phyloP scores from a whole-genome alignment of 2,113 vertebrate genomes.

The Copsychus sechellarum region DNA sequence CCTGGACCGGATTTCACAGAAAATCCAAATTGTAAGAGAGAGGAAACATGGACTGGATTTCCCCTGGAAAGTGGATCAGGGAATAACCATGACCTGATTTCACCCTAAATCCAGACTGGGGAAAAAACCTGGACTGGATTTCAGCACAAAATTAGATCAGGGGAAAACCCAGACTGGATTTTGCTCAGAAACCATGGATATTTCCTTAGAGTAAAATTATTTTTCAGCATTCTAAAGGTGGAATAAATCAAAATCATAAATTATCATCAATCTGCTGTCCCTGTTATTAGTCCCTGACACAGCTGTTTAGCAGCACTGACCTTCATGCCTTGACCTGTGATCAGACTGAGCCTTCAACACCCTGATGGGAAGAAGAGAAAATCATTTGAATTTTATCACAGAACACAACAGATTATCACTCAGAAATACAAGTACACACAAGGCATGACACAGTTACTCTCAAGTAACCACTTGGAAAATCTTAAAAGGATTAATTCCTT shows the following conservation, averaged over 20 bases:
- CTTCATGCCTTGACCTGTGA: conserved; percentile 96
- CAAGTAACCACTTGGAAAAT: background rate
- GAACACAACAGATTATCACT: background rate
- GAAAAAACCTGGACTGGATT: background rate
- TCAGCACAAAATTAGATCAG: accelerated
- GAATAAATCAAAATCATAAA: background rate
- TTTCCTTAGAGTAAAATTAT: background rate
- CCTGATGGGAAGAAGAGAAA: conserved; percentile 72
- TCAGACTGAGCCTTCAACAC: conserved; percentile 97
- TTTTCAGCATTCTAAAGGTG: background rate
- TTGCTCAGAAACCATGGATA: background rate
- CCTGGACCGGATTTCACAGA: background rate
- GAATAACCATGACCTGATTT: background rate
- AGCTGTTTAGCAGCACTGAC: conserved; percentile 72
- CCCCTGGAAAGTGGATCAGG: background rate
- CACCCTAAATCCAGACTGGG: background rate
- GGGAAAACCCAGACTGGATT: background rate
- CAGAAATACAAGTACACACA: background rate
- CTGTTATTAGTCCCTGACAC: background rate
- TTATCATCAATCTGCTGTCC: background rate
- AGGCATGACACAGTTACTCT: background rate
- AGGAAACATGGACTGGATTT: background rate
- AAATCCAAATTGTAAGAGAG: too few relatives aligned
- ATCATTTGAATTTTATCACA: background rate
- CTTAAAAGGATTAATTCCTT: background rate